These are phyloP conservation scores for Tyrophagus putrescentiae DNA, from an alignment of 1,140 invertebrate species.

Conservation along the genomic window DNA sequence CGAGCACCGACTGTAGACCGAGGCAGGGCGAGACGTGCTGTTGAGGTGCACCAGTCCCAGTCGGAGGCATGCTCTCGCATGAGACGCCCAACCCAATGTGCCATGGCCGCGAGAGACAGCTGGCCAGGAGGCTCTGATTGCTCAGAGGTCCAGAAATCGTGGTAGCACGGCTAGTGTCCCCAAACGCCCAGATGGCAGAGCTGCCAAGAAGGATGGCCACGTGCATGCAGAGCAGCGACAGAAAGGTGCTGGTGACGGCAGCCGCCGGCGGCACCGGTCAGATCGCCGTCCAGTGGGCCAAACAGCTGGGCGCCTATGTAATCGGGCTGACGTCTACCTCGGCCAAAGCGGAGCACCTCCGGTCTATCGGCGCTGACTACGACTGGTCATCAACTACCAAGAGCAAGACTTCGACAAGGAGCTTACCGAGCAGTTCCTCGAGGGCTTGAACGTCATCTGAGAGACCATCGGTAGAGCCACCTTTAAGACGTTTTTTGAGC, in stretches of 20 bases:
- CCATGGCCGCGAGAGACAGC: too few relatives aligned
- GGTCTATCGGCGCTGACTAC: conserved; percentile 34
- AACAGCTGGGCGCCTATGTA: conserved; percentile 33
- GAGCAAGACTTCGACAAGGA: conserved; percentile 34
- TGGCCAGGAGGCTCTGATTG: too few relatives aligned
- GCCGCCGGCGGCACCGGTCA: conserved; percentile 35
- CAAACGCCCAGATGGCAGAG: too few relatives aligned
- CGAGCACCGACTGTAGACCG: too few relatives aligned
- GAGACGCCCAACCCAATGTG: too few relatives aligned
- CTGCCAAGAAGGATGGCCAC: too few relatives aligned
- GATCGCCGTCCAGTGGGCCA: conserved; percentile 34
- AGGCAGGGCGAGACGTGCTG: too few relatives aligned
- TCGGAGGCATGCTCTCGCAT: too few relatives aligned
- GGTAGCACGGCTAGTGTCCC: too few relatives aligned
- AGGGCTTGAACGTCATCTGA: conserved; percentile 35
- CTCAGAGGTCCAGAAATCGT: too few relatives aligned
- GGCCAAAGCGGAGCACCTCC: conserved; percentile 33
- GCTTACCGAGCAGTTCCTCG: conserved; percentile 32
- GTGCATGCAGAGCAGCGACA: conserved; percentile 22
- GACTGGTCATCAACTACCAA: conserved; percentile 33
- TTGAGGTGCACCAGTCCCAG: too few relatives aligned
- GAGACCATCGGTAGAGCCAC: conserved; percentile 35
- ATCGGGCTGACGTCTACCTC: conserved; percentile 34
- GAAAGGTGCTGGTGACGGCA: conserved; percentile 33
- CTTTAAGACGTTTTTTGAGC: conserved; percentile 29